These are phyloP conservation scores for Cynodonichthys magdalenae DNA, from an alignment of 2,797 vertebrate genomes.

Conservation along the genomic window DNA sequence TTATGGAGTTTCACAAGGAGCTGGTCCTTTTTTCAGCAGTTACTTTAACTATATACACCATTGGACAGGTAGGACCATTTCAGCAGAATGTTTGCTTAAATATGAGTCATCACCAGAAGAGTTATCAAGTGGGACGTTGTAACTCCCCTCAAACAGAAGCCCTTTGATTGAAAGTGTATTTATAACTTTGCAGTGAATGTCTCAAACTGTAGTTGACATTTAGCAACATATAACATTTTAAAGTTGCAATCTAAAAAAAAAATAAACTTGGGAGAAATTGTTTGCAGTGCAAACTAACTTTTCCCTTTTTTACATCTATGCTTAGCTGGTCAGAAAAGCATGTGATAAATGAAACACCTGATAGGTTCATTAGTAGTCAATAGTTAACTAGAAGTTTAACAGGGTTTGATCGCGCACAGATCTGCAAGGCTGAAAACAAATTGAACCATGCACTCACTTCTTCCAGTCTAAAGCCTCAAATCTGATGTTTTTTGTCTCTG, in stretches of 20 bases:
- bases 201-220: background rate
- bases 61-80: slow-evolving; percentile 24
- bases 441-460: background rate
- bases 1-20: slow-evolving; percentile 21
- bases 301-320: background rate
- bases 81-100: slow-evolving; percentile 40
- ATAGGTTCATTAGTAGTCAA: slow-evolving; percentile 50
- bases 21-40: too few relatives aligned
- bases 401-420: slow-evolving; percentile 30
- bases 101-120: slow-evolving; percentile 50
- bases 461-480: slow-evolving; percentile 14
- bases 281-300: background rate
- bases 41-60: too few relatives aligned
- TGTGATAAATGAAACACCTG: slow-evolving; percentile 20
- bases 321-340: slow-evolving; percentile 9
- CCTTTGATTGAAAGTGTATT: slow-evolving; percentile 7
- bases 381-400: slow-evolving; percentile 66
- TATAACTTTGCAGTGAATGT: background rate
- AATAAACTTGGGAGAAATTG: background rate
- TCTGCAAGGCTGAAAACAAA: slow-evolving; percentile 8
- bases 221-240: background rate
- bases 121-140: slow-evolving; percentile 27
- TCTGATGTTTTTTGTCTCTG: slow-evolving; percentile 26
- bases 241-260: too few relatives aligned
- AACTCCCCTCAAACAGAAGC: slow-evolving; percentile 4